Conservation (phyloP, 2,888 invertebrate genomes). For the Tricholauxania praeusta region DNA sequence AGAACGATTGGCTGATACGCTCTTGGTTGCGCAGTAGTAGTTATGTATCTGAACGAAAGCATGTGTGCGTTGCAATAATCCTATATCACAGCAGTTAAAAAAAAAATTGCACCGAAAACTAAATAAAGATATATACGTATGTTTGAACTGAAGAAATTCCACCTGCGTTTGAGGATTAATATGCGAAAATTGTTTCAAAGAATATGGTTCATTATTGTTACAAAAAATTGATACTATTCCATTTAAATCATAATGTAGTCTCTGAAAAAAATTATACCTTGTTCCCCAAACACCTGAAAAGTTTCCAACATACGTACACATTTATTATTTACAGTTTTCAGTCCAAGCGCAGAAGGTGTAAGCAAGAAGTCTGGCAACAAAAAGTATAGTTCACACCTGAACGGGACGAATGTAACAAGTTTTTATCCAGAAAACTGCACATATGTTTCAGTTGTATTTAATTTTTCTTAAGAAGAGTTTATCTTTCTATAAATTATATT, state of each 20-base stretch:
- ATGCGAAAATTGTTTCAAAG: neutral
- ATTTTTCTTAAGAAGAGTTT: neutral
- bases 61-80: neutral
- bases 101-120: too few species aligned
- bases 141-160: neutral
- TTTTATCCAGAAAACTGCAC: neutral
- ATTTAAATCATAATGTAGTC: too few species aligned
- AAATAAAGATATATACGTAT: neutral
- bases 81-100: too few species aligned
- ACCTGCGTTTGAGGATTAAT: neutral
- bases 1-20: slow-evolving; percentile 59
- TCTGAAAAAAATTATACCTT: too few species aligned
- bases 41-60: neutral
- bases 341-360: too few species aligned
- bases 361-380: too few species aligned
- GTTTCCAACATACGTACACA: too few species aligned
- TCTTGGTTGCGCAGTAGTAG: slow-evolving; percentile 3
- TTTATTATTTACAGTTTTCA: too few species aligned
- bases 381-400: too few species aligned
- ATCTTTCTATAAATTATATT: neutral
- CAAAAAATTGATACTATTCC: too few species aligned
- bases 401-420: too few species aligned
- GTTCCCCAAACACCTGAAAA: too few species aligned
- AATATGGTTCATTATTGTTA: neutral
- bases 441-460: neutral